A percentile compares a stretch with the other conserved stretches of the same genome.
Evolutionary conservation across 2,113 vertebrate genomes (phyloP).

Genomic region (Myotis davidii): DNA sequence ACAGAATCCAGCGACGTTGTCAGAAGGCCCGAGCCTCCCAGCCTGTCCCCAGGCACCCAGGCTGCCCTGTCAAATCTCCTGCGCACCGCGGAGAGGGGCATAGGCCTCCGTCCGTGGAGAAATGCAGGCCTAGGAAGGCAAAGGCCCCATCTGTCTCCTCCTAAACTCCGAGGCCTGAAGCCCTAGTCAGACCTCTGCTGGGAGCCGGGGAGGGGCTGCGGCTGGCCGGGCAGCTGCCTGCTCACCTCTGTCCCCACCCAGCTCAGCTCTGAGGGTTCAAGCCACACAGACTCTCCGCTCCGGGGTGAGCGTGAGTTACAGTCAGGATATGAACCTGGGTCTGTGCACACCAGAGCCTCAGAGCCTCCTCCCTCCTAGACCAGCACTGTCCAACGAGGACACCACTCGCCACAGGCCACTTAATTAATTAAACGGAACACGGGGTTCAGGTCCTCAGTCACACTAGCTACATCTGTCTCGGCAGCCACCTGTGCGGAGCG

Average conservation of each 20-base stretch:
- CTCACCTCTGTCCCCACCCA: background rate
- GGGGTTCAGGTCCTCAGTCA: background rate
- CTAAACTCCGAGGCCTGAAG: background rate
- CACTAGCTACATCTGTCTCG: background rate
- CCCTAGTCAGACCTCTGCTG: background rate
- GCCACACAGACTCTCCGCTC: background rate
- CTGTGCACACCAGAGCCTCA: background rate
- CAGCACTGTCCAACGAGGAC: too few relatives aligned
- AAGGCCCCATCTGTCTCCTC: background rate
- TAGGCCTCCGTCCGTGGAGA: background rate
- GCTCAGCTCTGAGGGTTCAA: background rate
- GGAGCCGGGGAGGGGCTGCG: background rate
- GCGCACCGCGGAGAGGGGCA: fast-evolving
- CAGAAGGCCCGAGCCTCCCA: background rate
- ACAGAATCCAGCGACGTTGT: background rate
- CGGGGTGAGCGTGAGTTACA: background rate
- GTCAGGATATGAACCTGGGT: background rate
- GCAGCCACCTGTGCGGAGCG: background rate
- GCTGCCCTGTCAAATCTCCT: background rate
- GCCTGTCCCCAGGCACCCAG: background rate
- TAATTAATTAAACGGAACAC: background rate
- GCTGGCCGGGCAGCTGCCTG: background rate
- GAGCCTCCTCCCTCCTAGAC: background rate
- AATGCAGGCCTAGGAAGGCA: background rate
- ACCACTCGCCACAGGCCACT: background rate